These are phyloP conservation scores for Drosophila borborema DNA, from an alignment of 2,888 invertebrate genomes.

Conservation along the genomic window DNA sequence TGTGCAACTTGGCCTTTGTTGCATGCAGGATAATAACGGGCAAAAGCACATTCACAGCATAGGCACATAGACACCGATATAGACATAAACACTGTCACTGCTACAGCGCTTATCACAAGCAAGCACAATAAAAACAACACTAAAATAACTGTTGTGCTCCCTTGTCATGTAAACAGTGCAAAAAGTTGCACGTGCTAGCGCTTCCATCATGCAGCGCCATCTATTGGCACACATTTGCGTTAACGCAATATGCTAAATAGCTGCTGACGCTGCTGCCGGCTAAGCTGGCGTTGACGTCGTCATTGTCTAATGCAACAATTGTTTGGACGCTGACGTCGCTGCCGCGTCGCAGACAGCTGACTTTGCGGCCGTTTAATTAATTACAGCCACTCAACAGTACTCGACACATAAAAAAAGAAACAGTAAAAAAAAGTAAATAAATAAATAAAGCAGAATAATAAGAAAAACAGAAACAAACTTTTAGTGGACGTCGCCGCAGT, in stretches of 20 bases:
- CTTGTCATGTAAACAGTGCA: slow-evolving; percentile 72
- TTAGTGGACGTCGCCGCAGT: slow-evolving; percentile 47
- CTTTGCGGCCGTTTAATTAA: slow-evolving; percentile 76
- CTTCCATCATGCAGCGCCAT: slow-evolving; percentile 75
- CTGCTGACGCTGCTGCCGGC: slow-evolving; percentile 41
- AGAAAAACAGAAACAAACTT: slow-evolving; percentile 60
- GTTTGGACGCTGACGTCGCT: slow-evolving; percentile 45
- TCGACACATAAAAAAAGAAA: slow-evolving; percentile 7
- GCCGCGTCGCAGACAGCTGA: slow-evolving; percentile 68
- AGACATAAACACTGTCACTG: background rate
- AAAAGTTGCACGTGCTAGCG: slow-evolving; percentile 73
- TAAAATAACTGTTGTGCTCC: slow-evolving; percentile 30
- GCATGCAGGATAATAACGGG: slow-evolving; percentile 55
- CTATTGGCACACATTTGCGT: slow-evolving; percentile 77
- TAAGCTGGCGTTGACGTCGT: slow-evolving; percentile 36
- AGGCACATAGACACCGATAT: background rate
- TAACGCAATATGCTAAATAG: slow-evolving; percentile 77
- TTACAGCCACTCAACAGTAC: slow-evolving; percentile 61
- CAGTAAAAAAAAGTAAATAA: slow-evolving; percentile 52
- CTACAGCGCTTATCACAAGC: slow-evolving; percentile 33
- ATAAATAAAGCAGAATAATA: slow-evolving; percentile 50
- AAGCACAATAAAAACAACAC: slow-evolving; percentile 9
- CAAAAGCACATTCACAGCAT: background rate
- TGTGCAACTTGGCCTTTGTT: slow-evolving; percentile 33
- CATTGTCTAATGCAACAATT: slow-evolving; percentile 73